Conservation (phyloP, 2,888 invertebrate species). For the Tetragnatha montana region DNA sequence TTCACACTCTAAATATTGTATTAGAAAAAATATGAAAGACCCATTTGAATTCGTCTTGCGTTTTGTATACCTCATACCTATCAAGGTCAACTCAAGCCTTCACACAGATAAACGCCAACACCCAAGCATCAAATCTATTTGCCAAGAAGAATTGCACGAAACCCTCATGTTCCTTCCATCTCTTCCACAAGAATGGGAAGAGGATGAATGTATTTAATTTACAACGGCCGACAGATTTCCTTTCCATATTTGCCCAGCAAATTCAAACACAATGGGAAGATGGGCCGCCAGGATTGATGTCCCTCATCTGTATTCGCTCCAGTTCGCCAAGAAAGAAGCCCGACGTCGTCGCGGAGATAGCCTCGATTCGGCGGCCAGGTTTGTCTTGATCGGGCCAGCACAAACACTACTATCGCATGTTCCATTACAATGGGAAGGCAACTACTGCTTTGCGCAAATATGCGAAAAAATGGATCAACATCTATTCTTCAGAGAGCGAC, state of each 20-base stretch:
- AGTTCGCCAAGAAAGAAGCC: not conserved
- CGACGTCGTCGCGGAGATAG: not conserved
- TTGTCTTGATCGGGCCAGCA: slow-evolving; percentile 28
- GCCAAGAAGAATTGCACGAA: no score
- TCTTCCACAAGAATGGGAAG: not conserved
- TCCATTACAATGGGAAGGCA: slow-evolving; percentile 29
- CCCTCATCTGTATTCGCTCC: slow-evolving; percentile 24
- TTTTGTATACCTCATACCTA: no score
- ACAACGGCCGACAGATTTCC: not conserved
- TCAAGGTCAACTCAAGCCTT: no score
- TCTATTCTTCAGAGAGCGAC: slow-evolving; percentile 20
- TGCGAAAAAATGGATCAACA: slow-evolving; percentile 44
- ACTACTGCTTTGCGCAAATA: slow-evolving; percentile 51
- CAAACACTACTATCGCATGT: slow-evolving; percentile 38
- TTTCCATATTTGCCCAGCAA: slow-evolving; percentile 3
- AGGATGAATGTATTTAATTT: slow-evolving; percentile 4
- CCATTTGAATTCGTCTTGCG: no score
- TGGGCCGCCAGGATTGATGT: slow-evolving; percentile 3
- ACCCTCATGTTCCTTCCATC: no score
- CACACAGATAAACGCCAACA: no score
- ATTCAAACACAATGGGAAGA: slow-evolving; percentile 5
- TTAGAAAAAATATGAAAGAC: no score
- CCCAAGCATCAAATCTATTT: no score
- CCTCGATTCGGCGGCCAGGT: slow-evolving; percentile 33
- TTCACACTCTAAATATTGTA: no score